phyloP scores from a whole-genome alignment of 1,140 invertebrate genomes.

The Aphelenchoides fujianensis region DNA sequence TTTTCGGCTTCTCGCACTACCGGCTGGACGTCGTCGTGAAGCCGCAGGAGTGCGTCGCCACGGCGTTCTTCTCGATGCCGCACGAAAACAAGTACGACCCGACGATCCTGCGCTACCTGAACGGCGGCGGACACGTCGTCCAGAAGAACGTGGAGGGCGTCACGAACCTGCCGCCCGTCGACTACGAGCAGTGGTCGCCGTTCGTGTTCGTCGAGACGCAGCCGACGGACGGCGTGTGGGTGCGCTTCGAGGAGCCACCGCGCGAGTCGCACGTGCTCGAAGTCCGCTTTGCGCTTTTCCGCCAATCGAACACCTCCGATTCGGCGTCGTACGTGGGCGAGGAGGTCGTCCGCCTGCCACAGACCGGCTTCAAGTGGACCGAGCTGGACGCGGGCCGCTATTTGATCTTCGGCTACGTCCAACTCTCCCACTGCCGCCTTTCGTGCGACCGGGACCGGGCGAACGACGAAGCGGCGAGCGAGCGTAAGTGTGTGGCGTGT shows the following conservation, averaged over 20 bases:
- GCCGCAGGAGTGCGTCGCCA: constrained; percentile 46
- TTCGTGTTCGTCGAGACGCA: constrained; percentile 43
- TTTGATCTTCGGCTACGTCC: constrained; percentile 37
- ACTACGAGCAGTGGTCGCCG: constrained; percentile 43
- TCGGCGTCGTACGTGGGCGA: constrained; percentile 14
- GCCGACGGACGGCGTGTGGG: constrained; percentile 35
- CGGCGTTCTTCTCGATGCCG: constrained; percentile 43
- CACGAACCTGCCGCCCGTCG: background rate
- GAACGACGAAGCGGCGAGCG: constrained; percentile 9
- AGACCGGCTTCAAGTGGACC: constrained; percentile 26
- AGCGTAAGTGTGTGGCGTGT: background rate
- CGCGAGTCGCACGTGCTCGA: background rate
- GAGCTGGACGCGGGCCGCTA: constrained; percentile 44
- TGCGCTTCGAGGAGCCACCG: constrained; percentile 25
- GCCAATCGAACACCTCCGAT: background rate
- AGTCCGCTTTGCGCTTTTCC: constrained; percentile 4
- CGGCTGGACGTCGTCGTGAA: constrained; percentile 45
- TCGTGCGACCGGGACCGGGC: constrained; percentile 21
- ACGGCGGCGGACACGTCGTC: background rate
- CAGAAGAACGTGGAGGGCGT: background rate
- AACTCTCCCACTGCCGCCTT: constrained; percentile 42
- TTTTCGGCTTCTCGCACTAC: constrained; percentile 53
- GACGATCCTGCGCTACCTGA: constrained; percentile 31
- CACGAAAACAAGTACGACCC: constrained; percentile 41
- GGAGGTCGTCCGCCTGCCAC: constrained; percentile 13